phyloP scores from a whole-genome alignment of 2,113 vertebrate species.

The Hypocryptadius cinnamomeus region DNA sequence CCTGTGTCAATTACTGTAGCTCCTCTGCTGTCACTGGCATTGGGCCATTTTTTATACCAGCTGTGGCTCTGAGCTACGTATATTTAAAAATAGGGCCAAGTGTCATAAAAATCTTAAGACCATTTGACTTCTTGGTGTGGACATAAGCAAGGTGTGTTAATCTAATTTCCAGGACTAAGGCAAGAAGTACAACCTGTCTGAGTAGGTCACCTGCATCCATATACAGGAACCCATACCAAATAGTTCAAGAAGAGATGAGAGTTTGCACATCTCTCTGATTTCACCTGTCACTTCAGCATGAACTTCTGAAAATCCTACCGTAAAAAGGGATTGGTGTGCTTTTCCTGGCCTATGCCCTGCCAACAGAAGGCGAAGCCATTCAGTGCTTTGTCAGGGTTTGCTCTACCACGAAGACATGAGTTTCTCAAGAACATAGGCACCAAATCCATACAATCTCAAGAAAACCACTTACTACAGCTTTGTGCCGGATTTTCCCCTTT shows the following conservation, averaged over 20 bases:
- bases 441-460: background rate
- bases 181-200: background rate
- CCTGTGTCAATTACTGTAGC: background rate
- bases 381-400: background rate
- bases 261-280: background rate
- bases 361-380: background rate
- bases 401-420: background rate
- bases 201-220: background rate
- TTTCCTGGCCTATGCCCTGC: background rate
- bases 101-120: background rate
- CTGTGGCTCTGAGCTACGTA: background rate
- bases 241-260: background rate
- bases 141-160: background rate
- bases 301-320: background rate
- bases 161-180: background rate
- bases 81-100: constrained; percentile 24
- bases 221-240: background rate
- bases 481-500: background rate
- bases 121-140: background rate
- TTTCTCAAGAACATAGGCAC: background rate
- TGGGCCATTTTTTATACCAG: background rate
- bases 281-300: background rate
- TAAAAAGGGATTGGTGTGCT: background rate
- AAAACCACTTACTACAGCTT: background rate
- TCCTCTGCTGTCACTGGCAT: background rate